Evolutionary conservation across 2,797 vertebrate genomes (phyloP), one percentile per base, ranked within the genome.

Genomic region (Discoglossus pictus): DNA sequence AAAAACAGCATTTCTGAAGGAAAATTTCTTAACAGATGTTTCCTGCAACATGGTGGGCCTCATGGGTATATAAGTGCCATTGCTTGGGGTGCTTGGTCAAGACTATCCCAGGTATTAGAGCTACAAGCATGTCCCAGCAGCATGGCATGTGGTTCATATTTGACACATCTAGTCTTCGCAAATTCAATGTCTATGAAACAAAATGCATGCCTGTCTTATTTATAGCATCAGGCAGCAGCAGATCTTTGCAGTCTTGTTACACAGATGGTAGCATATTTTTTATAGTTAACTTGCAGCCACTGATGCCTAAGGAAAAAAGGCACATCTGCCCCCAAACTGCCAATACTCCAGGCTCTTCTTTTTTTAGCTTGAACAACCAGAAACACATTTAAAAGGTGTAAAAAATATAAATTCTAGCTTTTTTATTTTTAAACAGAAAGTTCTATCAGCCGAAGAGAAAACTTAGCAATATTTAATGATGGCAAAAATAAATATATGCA

Each of bases 221-320:
- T 84, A 76, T 73, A 78, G 73, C 78, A 81, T 76, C 36, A 78
- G 74, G 69, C 75, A 55, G 71, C 72, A 79, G 63, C 78, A 82
- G 79, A 79, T 76, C 74, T 82, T 59, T 72, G 76, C 68, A 10
- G 15, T 81, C 83, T 81, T 80, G 82, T 81, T 82, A 80, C 83
- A 82, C 83, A 86, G 83, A 86, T 82, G 84, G 83, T 18, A 77
- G 61, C 73, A 79, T 80, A 68, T 62, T 83, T 85, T 84, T 78
- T 80, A 80, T 78, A 82, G 82, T 84, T 82, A 83, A 82, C 79
- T 82, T 82, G 81, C 74, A 84, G 78, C 79, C 78, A 84, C 75
- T 73, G 77, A 83, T 74, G 76, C 79, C 74, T 75, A 76, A 84
- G 83, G 79, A 83, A 80, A 68, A 78, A 76, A 77, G 48, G 76